phyloP scores from a whole-genome alignment of 2,888 invertebrate species.

The Heliconius erato region DNA sequence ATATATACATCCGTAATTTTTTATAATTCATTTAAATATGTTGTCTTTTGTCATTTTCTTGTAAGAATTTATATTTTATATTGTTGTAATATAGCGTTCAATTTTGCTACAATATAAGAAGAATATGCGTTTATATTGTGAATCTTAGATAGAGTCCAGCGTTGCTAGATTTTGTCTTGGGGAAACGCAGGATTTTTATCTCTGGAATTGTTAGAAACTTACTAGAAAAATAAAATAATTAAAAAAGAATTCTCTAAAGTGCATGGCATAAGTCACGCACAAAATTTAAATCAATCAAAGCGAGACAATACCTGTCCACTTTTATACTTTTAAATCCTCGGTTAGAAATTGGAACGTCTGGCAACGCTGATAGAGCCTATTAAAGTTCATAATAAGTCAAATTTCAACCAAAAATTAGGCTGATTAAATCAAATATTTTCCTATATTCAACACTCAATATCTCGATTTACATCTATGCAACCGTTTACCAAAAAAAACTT shows the following conservation, averaged over 20 bases:
- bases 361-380: no score
- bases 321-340: no score
- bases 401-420: not conserved
- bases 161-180: no score
- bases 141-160: not conserved
- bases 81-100: no score
- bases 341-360: not conserved
- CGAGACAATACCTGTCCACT: no score
- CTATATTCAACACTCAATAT: slow-evolving; percentile 4
- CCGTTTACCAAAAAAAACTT: not conserved
- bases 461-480: not conserved
- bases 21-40: not conserved
- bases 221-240: no score
- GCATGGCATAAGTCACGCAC: no score
- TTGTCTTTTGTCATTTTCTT: not conserved
- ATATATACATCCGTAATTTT: slow-evolving; percentile 48
- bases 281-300: no score
- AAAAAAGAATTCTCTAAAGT: no score
- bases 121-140: not conserved
- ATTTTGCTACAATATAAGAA: not conserved
- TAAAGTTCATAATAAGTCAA: not conserved
- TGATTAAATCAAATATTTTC: not conserved
- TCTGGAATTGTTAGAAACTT: no score
- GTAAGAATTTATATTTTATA: not conserved
- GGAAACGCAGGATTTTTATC: no score